Base-by-base conservation (phyloP, 2,113 vertebrate genomes). In the Jaculus jaculus region DNA sequence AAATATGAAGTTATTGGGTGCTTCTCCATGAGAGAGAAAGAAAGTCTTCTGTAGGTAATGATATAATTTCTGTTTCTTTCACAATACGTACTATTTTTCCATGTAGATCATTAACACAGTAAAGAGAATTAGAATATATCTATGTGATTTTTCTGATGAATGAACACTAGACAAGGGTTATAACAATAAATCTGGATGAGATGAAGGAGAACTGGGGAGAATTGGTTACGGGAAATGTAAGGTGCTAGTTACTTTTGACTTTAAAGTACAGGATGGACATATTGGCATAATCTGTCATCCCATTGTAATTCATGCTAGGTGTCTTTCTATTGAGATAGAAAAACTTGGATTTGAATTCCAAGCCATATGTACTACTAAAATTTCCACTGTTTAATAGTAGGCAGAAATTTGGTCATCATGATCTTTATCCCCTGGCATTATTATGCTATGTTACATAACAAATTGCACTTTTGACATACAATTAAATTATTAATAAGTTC, bases 401-500 rank as follows among this genome's bases (percentile, higher is more conserved):
- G 42, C 30, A 60, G 74, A 39, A 68, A 88, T 72, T 21, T 80
- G 30, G 2, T 37, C 6, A 23, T 21, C 0, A 0, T 68, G 30
- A 73, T 23, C 58, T 47, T 82, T 32, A 51, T 10, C 34, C 6
- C 32, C 15, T 73, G 11, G 4, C 78, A 34, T 58, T 23, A 79
- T 65, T 39, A 34, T 81, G 7, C 34, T 34, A n/a, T 34, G 0
- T 58, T 72, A 28, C 23, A 10, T 71, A 17, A 5, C 10, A 58
- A 72, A 75, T 34, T 12, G 20, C 23, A 34, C 28, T 77, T 72
- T 66, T 4, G 3, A 90, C 18, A 78, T 61, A 24, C 34, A 47
- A 87, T 81, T 28, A 69, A 5, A 0, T 79, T 89, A 69, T 39
- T 54, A 63, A 89, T 89, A 24, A 81, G 13, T 81, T 71, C 69